These are phyloP conservation scores for Erethizon dorsatum DNA, from an alignment of 2,797 vertebrate species.

Conservation along the genomic window DNA sequence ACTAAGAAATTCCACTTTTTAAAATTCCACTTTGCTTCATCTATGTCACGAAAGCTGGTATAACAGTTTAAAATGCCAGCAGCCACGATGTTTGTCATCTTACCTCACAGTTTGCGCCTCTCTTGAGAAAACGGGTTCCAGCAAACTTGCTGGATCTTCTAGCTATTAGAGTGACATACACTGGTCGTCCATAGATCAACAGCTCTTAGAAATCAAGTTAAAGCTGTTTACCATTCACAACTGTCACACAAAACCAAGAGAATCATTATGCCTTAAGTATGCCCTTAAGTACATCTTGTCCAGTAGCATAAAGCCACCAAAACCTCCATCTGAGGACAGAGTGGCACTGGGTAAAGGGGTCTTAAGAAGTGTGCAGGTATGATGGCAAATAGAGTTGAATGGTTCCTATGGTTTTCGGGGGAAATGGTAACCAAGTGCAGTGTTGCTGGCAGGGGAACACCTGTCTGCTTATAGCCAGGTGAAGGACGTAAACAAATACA, in stretches of 20 bases:
- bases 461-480: neutral
- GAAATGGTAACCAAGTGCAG: neutral
- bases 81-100: neutral
- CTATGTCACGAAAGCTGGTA: neutral
- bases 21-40: neutral
- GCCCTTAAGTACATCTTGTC: neutral
- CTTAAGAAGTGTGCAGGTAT: neutral
- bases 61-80: neutral
- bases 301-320: neutral
- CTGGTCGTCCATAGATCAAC: constrained; percentile 97
- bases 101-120: constrained; percentile 98
- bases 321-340: neutral
- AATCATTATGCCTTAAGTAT: neutral
- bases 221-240: constrained; percentile 86
- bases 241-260: constrained; percentile 11
- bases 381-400: neutral
- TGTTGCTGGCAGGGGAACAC: neutral
- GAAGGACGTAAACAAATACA: neutral
- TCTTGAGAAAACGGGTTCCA: constrained; percentile 98
- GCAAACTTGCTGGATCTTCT: constrained; percentile 98
- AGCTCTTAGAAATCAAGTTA: constrained; percentile 93
- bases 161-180: constrained; percentile 97
- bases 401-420: neutral
- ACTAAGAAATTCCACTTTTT: constrained; percentile 24
- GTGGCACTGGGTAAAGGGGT: neutral